Percentiles rank a stretch among this genome's conserved stretches.
Evolutionary conservation across 2,888 invertebrate species (phyloP).

Genomic region (Hyposoter dolosus): DNA sequence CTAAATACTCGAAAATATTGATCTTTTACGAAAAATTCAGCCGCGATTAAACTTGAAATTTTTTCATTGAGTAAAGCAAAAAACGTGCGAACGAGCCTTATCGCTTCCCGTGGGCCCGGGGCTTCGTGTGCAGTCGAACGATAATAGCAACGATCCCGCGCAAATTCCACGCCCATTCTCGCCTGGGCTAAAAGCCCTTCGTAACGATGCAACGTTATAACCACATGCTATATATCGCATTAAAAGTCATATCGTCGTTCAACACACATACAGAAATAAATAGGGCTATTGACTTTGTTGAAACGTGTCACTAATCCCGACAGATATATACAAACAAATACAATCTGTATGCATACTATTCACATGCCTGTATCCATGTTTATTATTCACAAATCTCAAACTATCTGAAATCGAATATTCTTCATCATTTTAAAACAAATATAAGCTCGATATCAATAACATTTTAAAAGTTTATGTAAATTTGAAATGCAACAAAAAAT

Average conservation of each 20-base stretch:
- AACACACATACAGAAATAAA: slow-evolving; percentile 16
- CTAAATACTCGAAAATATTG: not conserved
- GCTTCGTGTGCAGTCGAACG: slow-evolving; percentile 69
- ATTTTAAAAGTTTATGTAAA: not conserved
- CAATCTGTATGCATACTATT: not conserved
- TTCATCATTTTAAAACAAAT: not conserved
- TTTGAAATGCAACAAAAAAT: no score
- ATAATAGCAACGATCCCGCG: slow-evolving; percentile 70
- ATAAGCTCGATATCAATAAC: not conserved
- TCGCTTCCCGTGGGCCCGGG: slow-evolving; percentile 60
- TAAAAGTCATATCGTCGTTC: slow-evolving; percentile 24
- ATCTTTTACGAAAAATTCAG: not conserved
- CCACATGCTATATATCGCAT: slow-evolving; percentile 42
- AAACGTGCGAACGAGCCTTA: slow-evolving; percentile 62
- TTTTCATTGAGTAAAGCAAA: slow-evolving; percentile 23
- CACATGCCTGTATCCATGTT: not conserved
- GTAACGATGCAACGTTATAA: slow-evolving; percentile 61
- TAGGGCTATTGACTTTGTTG: slow-evolving; percentile 29
- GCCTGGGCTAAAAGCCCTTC: slow-evolving; percentile 66
- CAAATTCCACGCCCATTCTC: slow-evolving; percentile 70
- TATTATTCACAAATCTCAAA: not conserved
- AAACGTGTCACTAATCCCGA: slow-evolving; percentile 16
- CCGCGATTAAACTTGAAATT: not conserved
- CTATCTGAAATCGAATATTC: not conserved
- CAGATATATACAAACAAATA: not conserved